Conservation (phyloP, 2,797 vertebrate species). For the Prionace glauca region DNA sequence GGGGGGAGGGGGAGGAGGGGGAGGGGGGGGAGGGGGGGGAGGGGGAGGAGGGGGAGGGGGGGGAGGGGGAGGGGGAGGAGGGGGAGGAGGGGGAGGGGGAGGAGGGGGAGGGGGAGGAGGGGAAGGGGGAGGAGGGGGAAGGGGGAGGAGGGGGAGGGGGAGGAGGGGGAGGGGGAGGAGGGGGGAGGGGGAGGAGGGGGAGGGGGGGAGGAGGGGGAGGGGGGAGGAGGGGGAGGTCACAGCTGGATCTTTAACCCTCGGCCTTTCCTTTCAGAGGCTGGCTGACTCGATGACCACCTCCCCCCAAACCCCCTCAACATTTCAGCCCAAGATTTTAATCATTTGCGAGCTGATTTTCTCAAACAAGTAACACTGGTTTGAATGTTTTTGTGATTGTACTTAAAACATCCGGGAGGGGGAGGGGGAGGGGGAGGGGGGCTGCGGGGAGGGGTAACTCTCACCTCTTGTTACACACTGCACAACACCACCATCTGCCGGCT, state of each 20-base stretch:
- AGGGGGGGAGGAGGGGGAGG: fast-evolving
- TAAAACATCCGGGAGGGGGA: background rate
- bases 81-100: fast-evolving
- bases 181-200: no score
- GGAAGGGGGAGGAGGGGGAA: fast-evolving
- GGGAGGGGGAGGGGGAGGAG: no score
- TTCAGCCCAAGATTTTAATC: background rate
- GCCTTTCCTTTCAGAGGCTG: background rate
- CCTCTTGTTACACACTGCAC: background rate
- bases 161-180: fast-evolving
- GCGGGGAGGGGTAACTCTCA: background rate
- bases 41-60: fast-evolving
- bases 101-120: no score
- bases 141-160: no score
- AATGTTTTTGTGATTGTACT: background rate
- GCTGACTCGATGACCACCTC: no score
- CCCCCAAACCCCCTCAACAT: no score
- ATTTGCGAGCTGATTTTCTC: background rate
- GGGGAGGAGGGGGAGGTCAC: background rate
- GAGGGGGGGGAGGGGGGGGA: fast-evolving
- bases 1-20: no score
- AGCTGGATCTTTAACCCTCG: background rate
- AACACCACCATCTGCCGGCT: background rate
- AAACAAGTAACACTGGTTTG: background rate
- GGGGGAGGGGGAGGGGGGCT: fast-evolving